Conservation (phyloP, 1,140 invertebrate genomes). For the Gryllus bimaculatus region DNA sequence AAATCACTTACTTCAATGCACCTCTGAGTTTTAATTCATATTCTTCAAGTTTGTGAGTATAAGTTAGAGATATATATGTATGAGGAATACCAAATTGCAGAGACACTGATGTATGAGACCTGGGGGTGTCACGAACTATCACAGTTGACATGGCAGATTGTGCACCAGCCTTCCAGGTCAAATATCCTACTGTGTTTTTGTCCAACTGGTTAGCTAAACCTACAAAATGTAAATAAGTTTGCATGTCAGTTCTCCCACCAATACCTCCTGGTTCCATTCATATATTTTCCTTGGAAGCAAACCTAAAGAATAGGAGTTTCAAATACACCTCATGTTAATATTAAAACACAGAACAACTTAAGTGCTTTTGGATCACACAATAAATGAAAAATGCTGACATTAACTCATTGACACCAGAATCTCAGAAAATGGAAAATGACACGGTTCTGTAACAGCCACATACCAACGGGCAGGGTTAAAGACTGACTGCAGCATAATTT, state of each 20-base stretch:
- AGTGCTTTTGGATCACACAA: no score
- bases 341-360: no score
- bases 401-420: no score
- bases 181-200: conserved; percentile 73
- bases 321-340: no score
- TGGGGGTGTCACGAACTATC: conserved; percentile 62
- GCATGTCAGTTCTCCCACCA: background rate
- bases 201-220: conserved; percentile 76
- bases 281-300: no score
- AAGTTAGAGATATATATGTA: conserved; percentile 63
- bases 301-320: no score
- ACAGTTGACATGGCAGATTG: conserved; percentile 69
- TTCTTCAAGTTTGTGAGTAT: conserved; percentile 66
- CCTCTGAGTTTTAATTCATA: conserved; percentile 66
- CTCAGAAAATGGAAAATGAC: no score
- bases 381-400: no score
- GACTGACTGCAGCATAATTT: no score
- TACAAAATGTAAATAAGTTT: conserved; percentile 29
- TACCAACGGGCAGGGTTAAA: no score
- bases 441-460: no score
- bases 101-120: conserved; percentile 49
- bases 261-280: no score
- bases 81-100: conserved; percentile 74
- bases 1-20: conserved; percentile 60
- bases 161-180: conserved; percentile 68